Evolutionary conservation across 37 sponge, comb jelly and placozoan species (phyloP).

Genomic region (Halichondria panicea): DNA sequence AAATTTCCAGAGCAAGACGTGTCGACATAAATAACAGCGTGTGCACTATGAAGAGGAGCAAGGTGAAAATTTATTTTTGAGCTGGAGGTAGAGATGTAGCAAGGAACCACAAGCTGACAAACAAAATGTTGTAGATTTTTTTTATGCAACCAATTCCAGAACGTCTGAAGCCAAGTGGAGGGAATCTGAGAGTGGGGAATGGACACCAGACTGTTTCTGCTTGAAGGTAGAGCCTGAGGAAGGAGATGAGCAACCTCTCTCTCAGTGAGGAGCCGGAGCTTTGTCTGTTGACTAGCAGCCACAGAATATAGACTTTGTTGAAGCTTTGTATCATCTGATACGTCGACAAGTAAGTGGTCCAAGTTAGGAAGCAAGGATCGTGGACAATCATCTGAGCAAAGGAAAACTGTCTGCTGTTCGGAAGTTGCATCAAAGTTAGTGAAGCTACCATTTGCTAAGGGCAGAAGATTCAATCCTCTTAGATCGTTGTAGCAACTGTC

Average conservation of each 20-base stretch:
- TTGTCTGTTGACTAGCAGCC: slow-evolving; percentile 8
- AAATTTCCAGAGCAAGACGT: too few species aligned
- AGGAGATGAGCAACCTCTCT: not conserved
- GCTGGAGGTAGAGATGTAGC: too few species aligned
- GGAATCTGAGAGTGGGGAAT: not conserved
- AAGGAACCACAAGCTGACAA: slow-evolving; percentile 8
- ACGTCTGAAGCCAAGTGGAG: slow-evolving; percentile 12
- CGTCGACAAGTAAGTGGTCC: slow-evolving; percentile 13
- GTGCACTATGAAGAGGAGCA: too few species aligned
- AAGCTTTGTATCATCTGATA: not conserved
- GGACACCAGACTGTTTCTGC: not conserved
- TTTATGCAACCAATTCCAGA: slow-evolving; percentile 39
- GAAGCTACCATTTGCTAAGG: slow-evolving; percentile 46
- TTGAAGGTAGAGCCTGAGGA: slow-evolving; percentile 1
- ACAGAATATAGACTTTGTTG: not conserved
- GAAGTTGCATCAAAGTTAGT: slow-evolving; percentile 4
- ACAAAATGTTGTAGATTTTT: slow-evolving; percentile 1
- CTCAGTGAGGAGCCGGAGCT: slow-evolving; percentile 6
- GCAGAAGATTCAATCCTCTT: slow-evolving; percentile 25
- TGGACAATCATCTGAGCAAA: slow-evolving; percentile 32
- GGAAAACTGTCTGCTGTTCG: not conserved
- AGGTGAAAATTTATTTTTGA: too few species aligned
- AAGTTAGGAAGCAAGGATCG: slow-evolving; percentile 24
- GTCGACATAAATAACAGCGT: too few species aligned
- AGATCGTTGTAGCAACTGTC: slow-evolving; percentile 44